Evolutionary conservation across 2,113 vertebrate species (phyloP).

Genomic region (Cyanistes caeruleus): DNA sequence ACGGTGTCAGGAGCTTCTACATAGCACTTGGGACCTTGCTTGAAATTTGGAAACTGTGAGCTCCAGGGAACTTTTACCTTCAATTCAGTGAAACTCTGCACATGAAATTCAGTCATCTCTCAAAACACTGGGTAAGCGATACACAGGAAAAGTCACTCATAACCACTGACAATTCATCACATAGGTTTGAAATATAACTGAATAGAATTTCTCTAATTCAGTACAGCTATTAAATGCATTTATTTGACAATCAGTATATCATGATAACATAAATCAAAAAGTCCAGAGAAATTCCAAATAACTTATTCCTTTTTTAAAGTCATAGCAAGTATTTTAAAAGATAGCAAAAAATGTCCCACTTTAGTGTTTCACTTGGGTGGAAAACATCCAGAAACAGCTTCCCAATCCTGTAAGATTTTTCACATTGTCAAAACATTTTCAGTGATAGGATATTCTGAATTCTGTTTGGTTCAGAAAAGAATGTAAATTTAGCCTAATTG

Average conservation of each 20-base stretch:
- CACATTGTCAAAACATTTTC: background rate
- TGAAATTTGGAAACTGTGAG: background rate
- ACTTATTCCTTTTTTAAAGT: background rate
- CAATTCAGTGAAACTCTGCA: background rate
- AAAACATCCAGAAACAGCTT: background rate
- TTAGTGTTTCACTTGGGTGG: background rate
- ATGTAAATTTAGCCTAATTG: background rate
- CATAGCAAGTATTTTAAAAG: background rate
- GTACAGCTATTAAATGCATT: background rate
- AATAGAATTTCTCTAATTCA: background rate
- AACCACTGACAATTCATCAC: background rate
- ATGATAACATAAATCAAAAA: background rate
- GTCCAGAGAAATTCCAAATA: background rate
- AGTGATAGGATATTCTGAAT: background rate
- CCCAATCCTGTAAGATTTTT: background rate
- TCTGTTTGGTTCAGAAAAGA: background rate
- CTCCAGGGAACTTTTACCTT: background rate
- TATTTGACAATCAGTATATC: background rate
- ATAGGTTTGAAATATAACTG: background rate
- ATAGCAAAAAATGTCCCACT: background rate
- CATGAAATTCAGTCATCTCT: background rate
- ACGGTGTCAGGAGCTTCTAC: background rate
- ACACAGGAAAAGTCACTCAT: background rate
- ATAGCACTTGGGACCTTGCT: accelerated
- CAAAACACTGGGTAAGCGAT: background rate